These are phyloP conservation scores for Gobionotothen gibberifrons DNA, from an alignment of 2,797 vertebrate species.

Conservation along the genomic window DNA sequence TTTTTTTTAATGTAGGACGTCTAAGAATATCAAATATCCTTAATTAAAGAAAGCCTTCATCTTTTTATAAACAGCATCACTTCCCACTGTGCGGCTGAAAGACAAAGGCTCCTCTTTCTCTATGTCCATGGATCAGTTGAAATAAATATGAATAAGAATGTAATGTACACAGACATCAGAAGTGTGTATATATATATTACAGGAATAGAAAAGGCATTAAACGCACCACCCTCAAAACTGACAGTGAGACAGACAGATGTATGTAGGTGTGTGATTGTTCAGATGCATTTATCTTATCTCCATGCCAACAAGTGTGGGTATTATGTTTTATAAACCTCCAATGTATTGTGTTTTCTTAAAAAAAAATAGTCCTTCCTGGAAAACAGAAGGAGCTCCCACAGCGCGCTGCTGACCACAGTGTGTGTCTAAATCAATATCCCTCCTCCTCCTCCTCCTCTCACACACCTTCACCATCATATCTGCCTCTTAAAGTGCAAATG, in stretches of 20 bases:
- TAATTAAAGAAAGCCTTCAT: too few species aligned
- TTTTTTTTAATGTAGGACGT: too few species aligned
- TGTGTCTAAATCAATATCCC: conserved; percentile 50
- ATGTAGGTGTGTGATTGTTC: conserved; percentile 6
- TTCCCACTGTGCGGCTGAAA: too few species aligned
- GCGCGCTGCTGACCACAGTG: conserved; percentile 21
- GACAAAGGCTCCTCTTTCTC: too few species aligned
- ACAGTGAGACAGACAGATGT: background rate
- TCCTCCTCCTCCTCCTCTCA: conserved; percentile 27
- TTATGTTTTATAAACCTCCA: conserved; percentile 33
- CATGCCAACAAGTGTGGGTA: conserved; percentile 28
- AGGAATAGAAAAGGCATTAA: background rate
- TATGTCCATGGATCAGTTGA: too few species aligned
- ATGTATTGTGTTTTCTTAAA: conserved; percentile 5
- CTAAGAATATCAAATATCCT: background rate
- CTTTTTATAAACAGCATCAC: too few species aligned
- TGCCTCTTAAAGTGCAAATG: conserved; percentile 16
- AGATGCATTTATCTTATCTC: conserved; percentile 32
- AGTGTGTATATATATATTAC: background rate
- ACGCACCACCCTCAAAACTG: background rate
- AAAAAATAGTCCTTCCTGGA: conserved; percentile 29
- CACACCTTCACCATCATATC: conserved; percentile 31
- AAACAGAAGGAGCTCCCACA: conserved; percentile 20
- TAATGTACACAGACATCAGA: background rate
- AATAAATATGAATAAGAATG: background rate